Base-by-base conservation (phyloP, 2,888 invertebrate genomes). In the Ophion costatus region DNA sequence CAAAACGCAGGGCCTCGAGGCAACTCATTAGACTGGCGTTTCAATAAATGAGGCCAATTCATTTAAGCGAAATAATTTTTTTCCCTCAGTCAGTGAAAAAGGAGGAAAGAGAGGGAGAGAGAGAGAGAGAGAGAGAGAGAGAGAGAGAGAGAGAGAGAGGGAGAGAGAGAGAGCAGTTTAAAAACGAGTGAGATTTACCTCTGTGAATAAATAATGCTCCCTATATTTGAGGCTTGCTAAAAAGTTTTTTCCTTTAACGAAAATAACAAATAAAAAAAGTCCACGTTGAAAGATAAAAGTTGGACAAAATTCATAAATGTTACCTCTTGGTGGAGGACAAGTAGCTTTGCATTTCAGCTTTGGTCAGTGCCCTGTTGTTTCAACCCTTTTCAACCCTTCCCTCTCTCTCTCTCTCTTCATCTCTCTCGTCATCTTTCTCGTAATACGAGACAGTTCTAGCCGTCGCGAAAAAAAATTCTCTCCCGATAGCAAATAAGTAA, bases 401-500 rank as follows among this genome's bases (percentile, higher is more conserved):
- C 24, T 33, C 56, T n/a, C 33, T 57, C 29, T 71, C 33, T 22
- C 59, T 63, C 56, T n/a, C 56, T 57, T n/a, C 57, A 20, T n/a
- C 59, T 73, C 59, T 24, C 56, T 33, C 56, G 11, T 38, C 38
- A 9, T 38, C 7, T 38, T 38, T 29, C n/a, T 29, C 20, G 6
- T 14, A 6, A 20, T 22, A 51, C 64, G 63, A 51, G 20, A 20
- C 33, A 59, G 79, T 64, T 79, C 63, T 22, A 38, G 20, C 11
- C 38, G 17, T n/a, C 22, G 33, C 7, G 24, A 61, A 78, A 51
- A 78, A 61, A 56, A 42, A 56, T 63, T 66, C 71, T 56, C 64
- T 64, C 57, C 22, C 77, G 56, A 56, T 82, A 70, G 77, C 3
- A 78, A 82, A 66, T 63, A 82, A 71, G 59, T 57, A 56, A 71